Conservation (phyloP, 2,113 vertebrate species). For the Toxostoma redivivum region DNA sequence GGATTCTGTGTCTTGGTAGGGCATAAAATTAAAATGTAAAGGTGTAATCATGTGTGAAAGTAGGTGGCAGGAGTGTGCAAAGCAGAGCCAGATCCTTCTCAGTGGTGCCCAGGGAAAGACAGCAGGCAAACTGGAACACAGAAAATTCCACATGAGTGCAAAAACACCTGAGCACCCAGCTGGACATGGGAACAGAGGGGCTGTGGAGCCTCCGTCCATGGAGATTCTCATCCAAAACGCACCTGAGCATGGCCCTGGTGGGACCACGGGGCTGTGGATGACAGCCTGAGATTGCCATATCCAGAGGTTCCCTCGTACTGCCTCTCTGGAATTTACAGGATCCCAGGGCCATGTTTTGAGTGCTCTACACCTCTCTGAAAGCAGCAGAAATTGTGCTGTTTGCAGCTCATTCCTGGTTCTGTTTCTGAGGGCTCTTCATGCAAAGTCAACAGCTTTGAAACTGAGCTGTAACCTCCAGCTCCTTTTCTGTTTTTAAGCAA, state of each 20-base stretch:
- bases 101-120: rapidly evolving
- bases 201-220: rapidly evolving
- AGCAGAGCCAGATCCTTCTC: neutral
- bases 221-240: neutral
- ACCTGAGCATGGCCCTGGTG: rapidly evolving
- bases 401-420: rapidly evolving
- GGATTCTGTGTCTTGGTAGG: neutral
- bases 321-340: neutral
- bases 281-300: neutral
- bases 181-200: too few species aligned
- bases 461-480: neutral
- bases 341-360: neutral
- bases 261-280: too few species aligned
- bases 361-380: neutral
- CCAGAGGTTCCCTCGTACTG: rapidly evolving
- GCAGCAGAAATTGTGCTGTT: neutral
- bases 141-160: neutral
- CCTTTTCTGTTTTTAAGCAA: neutral
- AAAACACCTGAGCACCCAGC: rapidly evolving
- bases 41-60: neutral
- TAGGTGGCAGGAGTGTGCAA: neutral
- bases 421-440: neutral
- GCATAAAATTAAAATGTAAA: neutral
- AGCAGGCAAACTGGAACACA: neutral
- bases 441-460: neutral